These are phyloP conservation scores for Serripes groenlandicus DNA, from an alignment of 2,888 invertebrate genomes.

Conservation along the genomic window DNA sequence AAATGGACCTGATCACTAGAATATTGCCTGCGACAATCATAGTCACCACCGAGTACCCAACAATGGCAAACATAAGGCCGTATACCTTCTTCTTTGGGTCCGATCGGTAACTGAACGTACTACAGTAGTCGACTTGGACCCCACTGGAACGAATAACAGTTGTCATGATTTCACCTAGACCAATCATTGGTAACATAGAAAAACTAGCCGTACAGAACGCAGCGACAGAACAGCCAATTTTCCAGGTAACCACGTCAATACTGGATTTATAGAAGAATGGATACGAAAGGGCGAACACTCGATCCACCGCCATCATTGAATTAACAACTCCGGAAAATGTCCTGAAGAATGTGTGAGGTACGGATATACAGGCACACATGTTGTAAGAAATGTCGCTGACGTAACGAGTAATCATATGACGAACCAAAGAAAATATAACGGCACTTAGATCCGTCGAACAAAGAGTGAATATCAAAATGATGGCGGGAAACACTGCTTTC, in stretches of 20 bases:
- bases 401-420: constrained; percentile 31
- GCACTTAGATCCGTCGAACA: constrained; percentile 43
- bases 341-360: constrained; percentile 41
- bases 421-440: constrained; percentile 34
- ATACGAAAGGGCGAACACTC: constrained; percentile 49
- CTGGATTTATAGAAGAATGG: constrained; percentile 58
- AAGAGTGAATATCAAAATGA: constrained; percentile 45
- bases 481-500: constrained; percentile 61
- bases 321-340: constrained; percentile 52
- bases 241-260: constrained; percentile 48
- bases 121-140: constrained; percentile 20
- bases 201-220: constrained; percentile 35
- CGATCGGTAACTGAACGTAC: constrained; percentile 30
- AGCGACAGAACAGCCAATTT: constrained; percentile 33
- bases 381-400: constrained; percentile 21
- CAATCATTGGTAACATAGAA: constrained; percentile 49
- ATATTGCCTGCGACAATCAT: constrained; percentile 44
- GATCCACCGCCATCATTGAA: constrained; percentile 53
- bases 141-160: background rate
- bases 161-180: constrained; percentile 48
- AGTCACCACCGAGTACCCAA: constrained; percentile 33
- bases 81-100: constrained; percentile 32
- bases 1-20: constrained; percentile 41
- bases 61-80: constrained; percentile 33
- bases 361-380: constrained; percentile 48